Evolutionary conservation across 2,797 vertebrate genomes (phyloP).

Genomic region (Tenualosa thibaudeaui): DNA sequence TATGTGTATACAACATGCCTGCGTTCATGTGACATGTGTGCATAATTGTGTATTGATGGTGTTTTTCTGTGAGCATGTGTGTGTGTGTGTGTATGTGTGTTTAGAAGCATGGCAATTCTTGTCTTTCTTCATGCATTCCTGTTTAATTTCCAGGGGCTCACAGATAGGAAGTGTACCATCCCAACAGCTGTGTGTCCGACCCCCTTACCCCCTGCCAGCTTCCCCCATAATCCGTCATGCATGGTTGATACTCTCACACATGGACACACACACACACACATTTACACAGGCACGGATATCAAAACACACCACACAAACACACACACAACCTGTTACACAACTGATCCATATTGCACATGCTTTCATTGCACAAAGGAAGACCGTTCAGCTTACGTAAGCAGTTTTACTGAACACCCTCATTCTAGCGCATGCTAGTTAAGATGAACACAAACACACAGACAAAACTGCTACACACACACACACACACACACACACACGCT

Average conservation of each 20-base stretch:
- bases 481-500: not conserved
- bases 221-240: slow-evolving; percentile 39
- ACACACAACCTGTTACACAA: not conserved
- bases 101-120: slow-evolving; percentile 10
- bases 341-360: not conserved
- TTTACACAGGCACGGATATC: not conserved
- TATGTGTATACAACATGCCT: not conserved
- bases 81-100: slow-evolving; percentile 2
- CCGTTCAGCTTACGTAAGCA: not conserved
- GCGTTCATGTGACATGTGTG: slow-evolving; percentile 8
- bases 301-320: not conserved
- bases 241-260: slow-evolving; percentile 47
- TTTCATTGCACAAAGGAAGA: not conserved
- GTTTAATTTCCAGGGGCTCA: slow-evolving; percentile 65
- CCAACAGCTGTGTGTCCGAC: slow-evolving; percentile 66
- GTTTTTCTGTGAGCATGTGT: slow-evolving; percentile 7
- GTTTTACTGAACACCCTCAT: not conserved
- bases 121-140: slow-evolving; percentile 56
- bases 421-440: not conserved
- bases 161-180: slow-evolving; percentile 64
- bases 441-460: not conserved
- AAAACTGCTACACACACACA: not conserved
- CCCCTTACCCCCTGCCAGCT: not conserved
- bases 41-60: slow-evolving; percentile 17
- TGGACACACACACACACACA: slow-evolving; percentile 2